phyloP scores from a whole-genome alignment of 2,797 vertebrate genomes.

The Halcyon chelicuti region DNA sequence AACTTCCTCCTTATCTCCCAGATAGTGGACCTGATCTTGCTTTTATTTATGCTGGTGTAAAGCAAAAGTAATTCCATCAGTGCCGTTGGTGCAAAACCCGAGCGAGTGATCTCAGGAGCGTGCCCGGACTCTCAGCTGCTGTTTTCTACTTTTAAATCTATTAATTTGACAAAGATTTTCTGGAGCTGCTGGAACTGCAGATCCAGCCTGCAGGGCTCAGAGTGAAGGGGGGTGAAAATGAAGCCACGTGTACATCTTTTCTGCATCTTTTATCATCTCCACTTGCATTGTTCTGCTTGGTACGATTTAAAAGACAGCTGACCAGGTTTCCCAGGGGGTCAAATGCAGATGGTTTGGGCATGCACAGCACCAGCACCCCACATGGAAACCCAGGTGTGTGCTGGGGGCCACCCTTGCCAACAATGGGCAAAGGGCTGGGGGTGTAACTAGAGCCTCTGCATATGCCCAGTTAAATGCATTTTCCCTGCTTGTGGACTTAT shows the following conservation, averaged over 20 bases:
- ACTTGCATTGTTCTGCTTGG: slow-evolving; percentile 29
- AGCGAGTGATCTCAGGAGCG: slow-evolving; percentile 15
- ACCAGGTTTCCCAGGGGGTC: neutral
- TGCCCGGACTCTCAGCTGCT: neutral
- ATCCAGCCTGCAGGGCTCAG: slow-evolving; percentile 46
- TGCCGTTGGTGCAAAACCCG: slow-evolving; percentile 37
- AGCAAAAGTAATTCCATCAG: slow-evolving; percentile 53
- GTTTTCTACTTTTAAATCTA: slow-evolving; percentile 53
- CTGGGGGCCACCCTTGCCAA: neutral
- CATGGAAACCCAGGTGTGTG: neutral
- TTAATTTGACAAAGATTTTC: slow-evolving; percentile 64
- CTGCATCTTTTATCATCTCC: slow-evolving; percentile 19
- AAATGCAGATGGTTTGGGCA: neutral
- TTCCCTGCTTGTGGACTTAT: neutral
- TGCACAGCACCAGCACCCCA: neutral
- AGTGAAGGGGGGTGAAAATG: slow-evolving; percentile 4
- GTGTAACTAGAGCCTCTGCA: neutral
- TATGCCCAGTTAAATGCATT: neutral
- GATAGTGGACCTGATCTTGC: slow-evolving; percentile 51
- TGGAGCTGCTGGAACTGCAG: slow-evolving; percentile 37
- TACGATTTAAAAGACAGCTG: neutral
- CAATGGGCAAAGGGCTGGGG: neutral
- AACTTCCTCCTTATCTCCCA: slow-evolving; percentile 61
- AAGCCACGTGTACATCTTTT: slow-evolving; percentile 34
- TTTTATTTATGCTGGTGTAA: slow-evolving; percentile 56